A percentile compares a stretch with the other conserved stretches of the same genome.
Evolutionary conservation across 2,888 invertebrate species (phyloP).

Genomic region (Polymixis flavicincta): DNA sequence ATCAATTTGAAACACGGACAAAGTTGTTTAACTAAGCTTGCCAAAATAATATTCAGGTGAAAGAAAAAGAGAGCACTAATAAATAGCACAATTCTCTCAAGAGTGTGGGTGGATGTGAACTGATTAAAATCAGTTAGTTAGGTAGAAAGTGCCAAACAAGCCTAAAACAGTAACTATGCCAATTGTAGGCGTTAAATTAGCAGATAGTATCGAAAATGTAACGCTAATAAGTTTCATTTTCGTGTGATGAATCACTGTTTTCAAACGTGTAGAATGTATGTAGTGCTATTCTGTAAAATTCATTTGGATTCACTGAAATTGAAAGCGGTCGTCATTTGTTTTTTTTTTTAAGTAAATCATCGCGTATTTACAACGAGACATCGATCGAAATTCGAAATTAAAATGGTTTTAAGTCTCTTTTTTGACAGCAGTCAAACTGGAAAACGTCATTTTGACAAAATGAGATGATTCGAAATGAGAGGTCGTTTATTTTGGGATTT

Average conservation of each 20-base stretch:
- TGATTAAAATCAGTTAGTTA: constrained; percentile 33
- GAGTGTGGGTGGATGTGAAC: constrained; percentile 9
- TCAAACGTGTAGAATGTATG: not conserved
- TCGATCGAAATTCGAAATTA: not conserved
- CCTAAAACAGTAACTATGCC: constrained; percentile 51
- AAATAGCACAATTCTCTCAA: not conserved
- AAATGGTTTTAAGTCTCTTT: not conserved
- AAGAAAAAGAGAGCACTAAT: not conserved
- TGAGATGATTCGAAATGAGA: not conserved
- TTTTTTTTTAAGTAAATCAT: not conserved
- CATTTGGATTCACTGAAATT: not conserved
- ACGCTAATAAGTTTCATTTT: constrained; percentile 37
- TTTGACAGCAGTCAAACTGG: constrained; percentile 20
- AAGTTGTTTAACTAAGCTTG: not conserved
- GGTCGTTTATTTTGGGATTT: not conserved
- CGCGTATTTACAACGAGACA: not conserved
- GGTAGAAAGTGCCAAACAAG: constrained; percentile 44
- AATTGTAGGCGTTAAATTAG: constrained; percentile 51
- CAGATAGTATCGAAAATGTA: constrained; percentile 40
- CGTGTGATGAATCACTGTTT: constrained; percentile 30
- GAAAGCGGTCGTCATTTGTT: not conserved
- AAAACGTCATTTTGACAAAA: not conserved
- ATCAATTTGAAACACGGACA: not conserved
- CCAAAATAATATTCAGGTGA: not conserved
- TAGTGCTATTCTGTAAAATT: not conserved